A percentile compares a stretch with the other conserved stretches of the same genome.
These are phyloP conservation scores for Colaptes auratus DNA, from an alignment of 2,113 vertebrate genomes.

Conservation along the genomic window DNA sequence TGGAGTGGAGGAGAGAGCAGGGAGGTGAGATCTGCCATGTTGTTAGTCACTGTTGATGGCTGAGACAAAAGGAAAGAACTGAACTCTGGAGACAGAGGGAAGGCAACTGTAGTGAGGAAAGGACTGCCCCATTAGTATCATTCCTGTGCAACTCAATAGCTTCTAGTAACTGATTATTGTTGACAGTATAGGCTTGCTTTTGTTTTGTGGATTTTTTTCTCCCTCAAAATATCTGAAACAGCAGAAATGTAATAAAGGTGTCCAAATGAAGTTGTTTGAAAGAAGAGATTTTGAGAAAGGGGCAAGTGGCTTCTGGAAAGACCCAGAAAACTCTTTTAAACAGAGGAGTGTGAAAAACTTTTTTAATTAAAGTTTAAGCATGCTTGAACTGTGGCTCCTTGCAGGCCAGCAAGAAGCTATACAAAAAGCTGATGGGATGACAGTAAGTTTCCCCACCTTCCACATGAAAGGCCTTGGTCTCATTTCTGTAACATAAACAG, in stretches of 20 bases:
- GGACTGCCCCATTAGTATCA: neutral
- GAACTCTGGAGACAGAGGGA: neutral
- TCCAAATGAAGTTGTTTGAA: neutral
- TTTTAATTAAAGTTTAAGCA: conserved; percentile 26
- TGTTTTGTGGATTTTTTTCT: neutral
- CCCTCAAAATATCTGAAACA: neutral
- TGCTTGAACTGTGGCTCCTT: neutral
- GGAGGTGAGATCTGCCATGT: neutral
- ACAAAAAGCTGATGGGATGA: neutral
- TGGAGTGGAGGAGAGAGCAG: neutral
- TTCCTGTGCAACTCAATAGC: neutral
- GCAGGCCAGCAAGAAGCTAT: neutral
- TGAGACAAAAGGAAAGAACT: neutral
- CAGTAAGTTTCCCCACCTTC: conserved; percentile 1
- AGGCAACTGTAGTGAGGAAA: neutral
- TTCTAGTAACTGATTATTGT: neutral
- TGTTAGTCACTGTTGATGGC: neutral
- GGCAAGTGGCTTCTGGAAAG: neutral
- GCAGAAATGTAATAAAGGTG: neutral
- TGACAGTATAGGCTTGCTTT: neutral
- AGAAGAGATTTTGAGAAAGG: neutral
- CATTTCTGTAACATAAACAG: neutral
- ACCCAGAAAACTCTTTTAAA: neutral
- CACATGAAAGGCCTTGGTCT: conserved; percentile 38
- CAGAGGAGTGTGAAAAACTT: neutral